Evolutionary conservation across 2,888 invertebrate genomes (phyloP), one percentile per base, ranked within the genome.

Genomic region (Graphium colonna): DNA sequence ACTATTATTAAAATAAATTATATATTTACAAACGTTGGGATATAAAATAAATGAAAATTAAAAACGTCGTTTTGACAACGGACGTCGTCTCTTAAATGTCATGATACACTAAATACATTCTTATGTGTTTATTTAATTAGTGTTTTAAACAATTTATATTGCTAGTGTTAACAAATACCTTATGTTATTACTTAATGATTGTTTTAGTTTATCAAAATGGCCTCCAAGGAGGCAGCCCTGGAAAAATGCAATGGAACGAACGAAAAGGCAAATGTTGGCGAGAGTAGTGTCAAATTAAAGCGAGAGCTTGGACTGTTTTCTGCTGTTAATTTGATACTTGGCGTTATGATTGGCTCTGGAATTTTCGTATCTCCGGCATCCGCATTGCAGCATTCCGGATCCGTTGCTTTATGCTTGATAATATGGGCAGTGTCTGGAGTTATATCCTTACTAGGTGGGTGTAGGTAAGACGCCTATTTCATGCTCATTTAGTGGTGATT

Each of bases 331-430:
- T 91, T 96, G 61, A 96, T 97, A 60, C 91, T 96, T 9, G 95
- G 96, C 48, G 96, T 96, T 3, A 96, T 96, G 96, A 96, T 97
- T 60, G 97, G 96, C 40, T 96, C 96, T 7, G 97, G 97, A 49
- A 96, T 97, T 58, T 97, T 97, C 71, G 93, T 97, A 4, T 95
- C 96, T 0, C 95, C 97, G 1, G 92, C 94, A 2, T 93, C 94
- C 4, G 96, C 96, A 0, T 82, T 96, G 28, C 82, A 91, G 63
- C 91, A 93, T 63, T 93, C 95, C 0, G 96, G 96, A 33, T 96
- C 96, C 4, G 93, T 96, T 1, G 96, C 93, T 1, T 86, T 95
- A 67, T 95, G 95, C 64, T 82, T 97, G 4, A 82, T 96, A 18
- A 90, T 96, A 48, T 97, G 97, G 97, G 86, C 91, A 1, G 77